Base-by-base conservation (phyloP, 92 coral and sea anemone genomes). In the Pocillopora grandis region DNA sequence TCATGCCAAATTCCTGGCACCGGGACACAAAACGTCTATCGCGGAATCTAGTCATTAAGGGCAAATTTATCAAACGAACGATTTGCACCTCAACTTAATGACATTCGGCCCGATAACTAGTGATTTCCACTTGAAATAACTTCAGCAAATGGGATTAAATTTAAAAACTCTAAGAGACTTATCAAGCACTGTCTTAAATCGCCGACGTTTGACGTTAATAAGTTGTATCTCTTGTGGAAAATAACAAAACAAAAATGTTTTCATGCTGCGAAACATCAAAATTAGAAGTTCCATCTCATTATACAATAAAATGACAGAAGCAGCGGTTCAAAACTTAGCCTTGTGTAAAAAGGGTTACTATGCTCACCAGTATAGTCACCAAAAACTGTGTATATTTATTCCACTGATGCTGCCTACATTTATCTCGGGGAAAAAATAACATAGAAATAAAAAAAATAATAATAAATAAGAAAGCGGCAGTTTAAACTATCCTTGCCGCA, bases 131-230 rank as follows among this genome's bases (percentile, higher is more conserved):
- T 42, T 42, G 52, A 42, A 58, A n/a, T 67, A 14, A 57, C 33
- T 19, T 67, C 58, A 36, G 18, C 2, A 37, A 42, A 18, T 23
- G 65, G 19, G 62, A 81, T 81, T 71, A 42, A 81, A 76, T 70
- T 70, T 17, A 80, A 35, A 80, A 58, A 67, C 27, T 31, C 0
- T 21, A 16, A 31, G 10, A 70, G 42, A 59, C 12, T 0, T 0
- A 17, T 57, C 12, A 18, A 2, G 14, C 57, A 58, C 10, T 60
- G 64, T 21, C 64, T 57, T 27, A 20, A 58, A 58, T 59, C 57
- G 15, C 49, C 64, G 52, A 59, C 79, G 49, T 60, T 35, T 12
- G 65, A 27, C 48, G 79, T 10, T 76, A 23, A 58, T 20, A 76
- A 76, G 9, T 23, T 14, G 52, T 42, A 23, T 2, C 42, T 13